Percentiles rank a stretch among this genome's conserved stretches.
Conservation (phyloP, 2,797 vertebrate species). For the Sciaenops ocellatus region DNA sequence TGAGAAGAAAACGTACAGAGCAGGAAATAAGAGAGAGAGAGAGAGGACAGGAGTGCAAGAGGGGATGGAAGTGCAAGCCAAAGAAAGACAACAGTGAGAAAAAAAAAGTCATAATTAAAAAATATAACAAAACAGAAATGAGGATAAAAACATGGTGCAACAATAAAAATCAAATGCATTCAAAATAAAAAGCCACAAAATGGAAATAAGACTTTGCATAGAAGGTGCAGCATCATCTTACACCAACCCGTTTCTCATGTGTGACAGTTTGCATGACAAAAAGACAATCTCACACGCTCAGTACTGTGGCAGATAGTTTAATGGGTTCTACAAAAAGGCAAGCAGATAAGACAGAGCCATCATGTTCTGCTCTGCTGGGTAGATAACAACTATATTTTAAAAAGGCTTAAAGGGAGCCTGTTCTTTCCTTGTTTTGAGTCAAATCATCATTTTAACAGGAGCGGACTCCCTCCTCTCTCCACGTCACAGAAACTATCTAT, state of each 20-base stretch:
- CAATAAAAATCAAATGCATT: conserved; percentile 29
- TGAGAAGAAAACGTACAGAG: conserved; percentile 32
- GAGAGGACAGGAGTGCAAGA: background rate
- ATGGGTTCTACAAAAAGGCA: conserved; percentile 66
- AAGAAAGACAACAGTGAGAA: conserved; percentile 3
- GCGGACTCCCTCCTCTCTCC: background rate
- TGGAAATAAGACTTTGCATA: background rate
- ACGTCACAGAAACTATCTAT: conserved; percentile 25
- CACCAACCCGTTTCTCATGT: background rate
- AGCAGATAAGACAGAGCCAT: conserved; percentile 37
- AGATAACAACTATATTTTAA: conserved; percentile 33
- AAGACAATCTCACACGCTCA: conserved; percentile 20
- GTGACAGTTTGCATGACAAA: conserved; percentile 42
- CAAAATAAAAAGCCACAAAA: conserved; percentile 21
- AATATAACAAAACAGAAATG: conserved; percentile 49
- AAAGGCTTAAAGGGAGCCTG: conserved; percentile 32
- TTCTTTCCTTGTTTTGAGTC: conserved; percentile 16
- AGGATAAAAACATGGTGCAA: conserved; percentile 33
- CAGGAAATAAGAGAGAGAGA: conserved; percentile 15
- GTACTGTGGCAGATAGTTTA: conserved; percentile 65
- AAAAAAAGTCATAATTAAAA: conserved; percentile 41
- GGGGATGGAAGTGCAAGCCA: conserved; percentile 7
- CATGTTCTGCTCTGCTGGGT: conserved; percentile 11
- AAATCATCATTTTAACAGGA: conserved; percentile 21
- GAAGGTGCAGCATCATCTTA: conserved; percentile 4